Evolutionary conservation across 2,888 invertebrate genomes (phyloP).

Genomic region (Rhaphigaster nebulosa): DNA sequence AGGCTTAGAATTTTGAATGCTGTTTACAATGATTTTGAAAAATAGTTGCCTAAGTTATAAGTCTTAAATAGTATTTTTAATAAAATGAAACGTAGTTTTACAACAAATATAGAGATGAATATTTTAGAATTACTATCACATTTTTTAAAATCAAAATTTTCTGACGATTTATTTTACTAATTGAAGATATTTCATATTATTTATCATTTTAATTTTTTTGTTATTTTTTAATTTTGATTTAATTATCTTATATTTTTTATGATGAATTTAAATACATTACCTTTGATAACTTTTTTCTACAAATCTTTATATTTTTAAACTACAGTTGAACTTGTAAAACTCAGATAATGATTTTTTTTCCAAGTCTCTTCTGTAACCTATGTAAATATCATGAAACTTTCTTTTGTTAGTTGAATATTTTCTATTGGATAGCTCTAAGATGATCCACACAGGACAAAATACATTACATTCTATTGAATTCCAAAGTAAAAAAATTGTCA

Average conservation of each 20-base stretch:
- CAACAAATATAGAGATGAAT: constrained; percentile 7
- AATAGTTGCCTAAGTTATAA: constrained; percentile 41
- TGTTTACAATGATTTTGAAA: background rate
- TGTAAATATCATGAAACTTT: background rate
- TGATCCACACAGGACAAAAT: background rate
- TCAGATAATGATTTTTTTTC: background rate
- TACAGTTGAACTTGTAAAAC: constrained; percentile 6
- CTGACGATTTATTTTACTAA: background rate
- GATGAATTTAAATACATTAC: background rate
- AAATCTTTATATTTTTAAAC: background rate
- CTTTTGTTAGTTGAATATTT: background rate
- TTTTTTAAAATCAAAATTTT: constrained; percentile 9
- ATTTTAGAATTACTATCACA: background rate
- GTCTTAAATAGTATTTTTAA: constrained; percentile 49
- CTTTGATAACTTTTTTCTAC: background rate
- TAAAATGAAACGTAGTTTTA: constrained; percentile 25
- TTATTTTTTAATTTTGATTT: background rate
- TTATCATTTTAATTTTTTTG: background rate
- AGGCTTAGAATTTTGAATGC: constrained; percentile 36
- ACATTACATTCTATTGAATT: background rate
- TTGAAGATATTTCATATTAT: background rate
- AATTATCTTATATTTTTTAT: background rate
- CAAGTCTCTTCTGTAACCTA: background rate
- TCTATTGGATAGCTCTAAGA: background rate
- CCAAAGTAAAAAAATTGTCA: background rate